These are phyloP conservation scores for Cardinalis cardinalis DNA, from an alignment of 2,113 vertebrate species.

Conservation along the genomic window DNA sequence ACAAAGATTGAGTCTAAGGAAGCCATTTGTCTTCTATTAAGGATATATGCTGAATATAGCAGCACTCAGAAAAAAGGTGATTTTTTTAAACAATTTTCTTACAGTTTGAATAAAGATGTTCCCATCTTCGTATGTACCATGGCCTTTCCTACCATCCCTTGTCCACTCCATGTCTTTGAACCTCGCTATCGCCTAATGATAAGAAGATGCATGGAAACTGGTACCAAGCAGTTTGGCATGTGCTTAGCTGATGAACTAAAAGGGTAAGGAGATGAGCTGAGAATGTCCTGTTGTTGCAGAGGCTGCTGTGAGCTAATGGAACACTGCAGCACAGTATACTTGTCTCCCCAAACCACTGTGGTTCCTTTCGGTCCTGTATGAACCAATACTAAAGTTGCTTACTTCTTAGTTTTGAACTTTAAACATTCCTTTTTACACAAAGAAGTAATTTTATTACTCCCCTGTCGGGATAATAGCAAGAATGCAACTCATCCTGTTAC, in stretches of 20 bases:
- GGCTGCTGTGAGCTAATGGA: background rate
- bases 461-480: background rate
- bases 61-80: background rate
- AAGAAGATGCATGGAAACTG: constrained; percentile 91
- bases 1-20: background rate
- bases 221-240: constrained; percentile 92
- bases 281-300: background rate
- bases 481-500: background rate
- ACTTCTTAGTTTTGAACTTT: background rate
- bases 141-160: constrained; percentile 92
- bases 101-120: constrained; percentile 90
- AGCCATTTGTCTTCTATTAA: background rate
- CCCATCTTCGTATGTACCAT: constrained; percentile 94
- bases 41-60: background rate
- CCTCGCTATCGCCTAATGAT: constrained; percentile 92
- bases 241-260: constrained; percentile 88
- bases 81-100: background rate
- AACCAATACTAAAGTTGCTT: background rate
- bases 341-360: background rate
- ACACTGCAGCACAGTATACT: background rate
- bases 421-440: background rate
- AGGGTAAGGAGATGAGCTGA: constrained; percentile 73
- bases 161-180: constrained; percentile 90
- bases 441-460: background rate
- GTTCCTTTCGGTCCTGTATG: background rate